A percentile compares a stretch with the other conserved stretches of the same genome.
phyloP scores from a whole-genome alignment of 2,797 vertebrate genomes.

The Helarctos malayanus region DNA sequence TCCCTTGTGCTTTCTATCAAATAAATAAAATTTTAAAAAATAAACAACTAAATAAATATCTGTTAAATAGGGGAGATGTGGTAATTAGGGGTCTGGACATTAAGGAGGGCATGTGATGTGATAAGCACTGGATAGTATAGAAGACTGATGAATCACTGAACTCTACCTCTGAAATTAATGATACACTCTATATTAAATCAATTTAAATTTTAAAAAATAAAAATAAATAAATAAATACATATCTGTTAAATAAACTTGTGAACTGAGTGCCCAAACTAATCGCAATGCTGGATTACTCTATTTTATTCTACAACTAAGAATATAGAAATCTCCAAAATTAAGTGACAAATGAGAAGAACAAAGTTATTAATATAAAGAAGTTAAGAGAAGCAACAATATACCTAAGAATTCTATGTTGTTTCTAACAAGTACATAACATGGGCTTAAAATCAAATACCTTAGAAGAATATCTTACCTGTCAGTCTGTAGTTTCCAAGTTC shows the following conservation, averaged over 20 bases:
- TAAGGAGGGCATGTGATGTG: too few species aligned
- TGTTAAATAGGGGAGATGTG: too few species aligned
- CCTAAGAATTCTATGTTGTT: not conserved
- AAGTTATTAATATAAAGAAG: constrained; percentile 32
- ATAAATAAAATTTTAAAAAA: too few species aligned
- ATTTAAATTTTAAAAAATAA: not conserved
- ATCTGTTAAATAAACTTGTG: not conserved
- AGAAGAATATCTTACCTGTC: constrained; percentile 91
- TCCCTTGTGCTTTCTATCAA: too few species aligned
- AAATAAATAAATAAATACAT: not conserved
- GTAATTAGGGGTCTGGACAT: too few species aligned
- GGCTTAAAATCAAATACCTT: not conserved
- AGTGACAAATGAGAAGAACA: constrained; percentile 6
- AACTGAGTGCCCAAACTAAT: not conserved
- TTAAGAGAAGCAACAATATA: not conserved
- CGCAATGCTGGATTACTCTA: not conserved
- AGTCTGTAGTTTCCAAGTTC: constrained; percentile 98
- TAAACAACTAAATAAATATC: not conserved
- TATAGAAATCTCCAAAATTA: constrained; percentile 45
- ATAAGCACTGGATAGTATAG: too few species aligned
- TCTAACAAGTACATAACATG: not conserved
- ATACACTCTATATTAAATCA: not conserved
- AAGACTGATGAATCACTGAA: not conserved
- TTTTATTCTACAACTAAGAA: constrained; percentile 48
- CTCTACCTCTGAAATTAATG: not conserved